Evolutionary conservation across 2,113 vertebrate species (phyloP).

Genomic region (Anolis carolinensis): DNA sequence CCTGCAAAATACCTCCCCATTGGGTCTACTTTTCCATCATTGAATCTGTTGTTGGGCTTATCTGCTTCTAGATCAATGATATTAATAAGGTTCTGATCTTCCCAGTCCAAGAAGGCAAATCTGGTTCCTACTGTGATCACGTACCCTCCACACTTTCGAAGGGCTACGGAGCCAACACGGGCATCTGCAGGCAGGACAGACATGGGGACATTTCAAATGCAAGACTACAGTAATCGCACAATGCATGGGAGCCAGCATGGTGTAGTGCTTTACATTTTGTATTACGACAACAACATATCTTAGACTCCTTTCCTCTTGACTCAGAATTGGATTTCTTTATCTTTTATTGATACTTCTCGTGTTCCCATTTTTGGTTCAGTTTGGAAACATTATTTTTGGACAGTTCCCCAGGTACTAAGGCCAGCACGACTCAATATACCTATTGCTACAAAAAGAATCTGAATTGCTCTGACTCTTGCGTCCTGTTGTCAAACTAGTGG

Average conservation of each 20-base stretch:
- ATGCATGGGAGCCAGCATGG: neutral
- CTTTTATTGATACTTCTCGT: neutral
- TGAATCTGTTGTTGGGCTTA: slow-evolving; percentile 81
- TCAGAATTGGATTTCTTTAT: neutral
- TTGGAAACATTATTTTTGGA: no score
- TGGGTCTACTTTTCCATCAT: slow-evolving; percentile 84
- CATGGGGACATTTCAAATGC: neutral
- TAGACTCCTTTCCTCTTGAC: neutral
- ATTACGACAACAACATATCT: neutral
- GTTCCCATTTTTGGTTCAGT: no score
- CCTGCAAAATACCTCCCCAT: slow-evolving; percentile 80
- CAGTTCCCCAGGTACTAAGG: no score
- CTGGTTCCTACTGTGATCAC: slow-evolving; percentile 71
- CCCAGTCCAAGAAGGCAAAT: slow-evolving; percentile 80
- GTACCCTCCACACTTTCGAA: slow-evolving; percentile 68
- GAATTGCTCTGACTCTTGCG: neutral
- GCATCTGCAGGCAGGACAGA: slow-evolving; percentile 51
- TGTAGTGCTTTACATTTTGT: neutral
- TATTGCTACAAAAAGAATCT: neutral
- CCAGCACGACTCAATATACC: neutral
- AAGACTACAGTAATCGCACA: neutral
- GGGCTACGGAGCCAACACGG: slow-evolving; percentile 70
- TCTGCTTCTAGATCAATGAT: slow-evolving; percentile 64
- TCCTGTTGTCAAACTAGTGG: neutral
- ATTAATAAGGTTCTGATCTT: slow-evolving; percentile 59